A percentile compares a stretch with the other conserved stretches of the same genome.
Conservation (phyloP, 2,113 vertebrate species). For the Hemiscyllium ocellatum region DNA sequence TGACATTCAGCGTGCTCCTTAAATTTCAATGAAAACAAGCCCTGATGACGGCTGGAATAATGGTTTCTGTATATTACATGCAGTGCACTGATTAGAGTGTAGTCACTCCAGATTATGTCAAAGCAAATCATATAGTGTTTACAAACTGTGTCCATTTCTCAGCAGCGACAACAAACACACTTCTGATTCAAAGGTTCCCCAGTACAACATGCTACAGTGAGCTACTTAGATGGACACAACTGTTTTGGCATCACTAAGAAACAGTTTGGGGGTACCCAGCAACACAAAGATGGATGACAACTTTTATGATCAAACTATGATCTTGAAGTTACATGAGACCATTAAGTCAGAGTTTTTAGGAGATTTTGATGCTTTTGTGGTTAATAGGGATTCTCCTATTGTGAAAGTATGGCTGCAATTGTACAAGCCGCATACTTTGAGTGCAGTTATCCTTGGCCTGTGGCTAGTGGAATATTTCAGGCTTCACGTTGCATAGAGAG, state of each 20-base stretch:
- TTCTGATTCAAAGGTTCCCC: neutral
- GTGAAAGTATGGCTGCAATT: neutral
- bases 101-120: slow-evolving; percentile 7
- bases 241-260: neutral
- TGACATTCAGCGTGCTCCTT: neutral
- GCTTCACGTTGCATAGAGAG: neutral
- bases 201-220: neutral
- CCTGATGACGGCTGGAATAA: neutral
- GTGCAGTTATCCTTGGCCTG: neutral
- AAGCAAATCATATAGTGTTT: neutral
- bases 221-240: neutral
- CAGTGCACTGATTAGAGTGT: neutral
- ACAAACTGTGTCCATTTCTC: slow-evolving; percentile 12
- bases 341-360: neutral
- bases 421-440: neutral
- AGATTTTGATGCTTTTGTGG: neutral
- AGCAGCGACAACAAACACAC: neutral
- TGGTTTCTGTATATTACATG: neutral
- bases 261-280: neutral
- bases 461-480: neutral
- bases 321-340: neutral
- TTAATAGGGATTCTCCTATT: neutral
- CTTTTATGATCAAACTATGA: neutral
- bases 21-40: slow-evolving; percentile 13
- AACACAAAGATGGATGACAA: neutral